Base-by-base conservation (phyloP, 2,797 vertebrate genomes). In the Trematomus bernacchii region DNA sequence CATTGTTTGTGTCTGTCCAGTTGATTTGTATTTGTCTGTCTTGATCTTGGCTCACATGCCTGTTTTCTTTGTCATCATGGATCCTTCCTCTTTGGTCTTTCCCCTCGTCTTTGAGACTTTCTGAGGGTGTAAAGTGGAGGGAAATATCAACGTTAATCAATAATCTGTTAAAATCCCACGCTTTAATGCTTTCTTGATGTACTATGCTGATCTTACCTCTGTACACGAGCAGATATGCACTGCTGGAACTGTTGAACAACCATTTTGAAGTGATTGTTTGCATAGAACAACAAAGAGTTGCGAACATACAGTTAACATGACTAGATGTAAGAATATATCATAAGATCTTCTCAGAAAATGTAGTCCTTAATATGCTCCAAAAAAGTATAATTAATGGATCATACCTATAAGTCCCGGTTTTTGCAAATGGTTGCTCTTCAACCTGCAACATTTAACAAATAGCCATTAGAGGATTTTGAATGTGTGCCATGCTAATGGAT, bases 161-260 rank as follows among this genome's bases (percentile, higher is more conserved):
- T 51, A 3, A 42, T 52, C n/a, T 52, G n/a, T 42, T 19, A 3
- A 51, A 21, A 51, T 21, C 10, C 6, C 0, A 2, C 30, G 30
- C 7, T 4, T 19, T 0, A 13, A 37, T 50, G 30, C 10, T 37
- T 19, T 37, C 27, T 65, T 40, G 30, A 16, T 53, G 37, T 12
- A 8, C 1, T 16, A 3, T 7, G 18, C 37, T 27, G 40, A 2
- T 52, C 68, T 62, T 55, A 91, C 91, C 60, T 86, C 61, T 86
- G 82, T 92, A 93, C 83, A 87, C 64, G n/a, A 92, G 85, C 54
- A 93, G 57, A 69, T 89, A 92, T 6, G 85, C 80, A 10, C 3
- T 37, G 0, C 11, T 48, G 33, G 89, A 90, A 1, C 88, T 91
- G 71, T 9, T 63, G 27, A 50, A 74, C 33, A 59, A 63, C 4